A percentile compares a stretch with the other conserved stretches of the same genome.
Evolutionary conservation across 2,888 invertebrate genomes (phyloP).

Genomic region (Eurytoma californica): DNA sequence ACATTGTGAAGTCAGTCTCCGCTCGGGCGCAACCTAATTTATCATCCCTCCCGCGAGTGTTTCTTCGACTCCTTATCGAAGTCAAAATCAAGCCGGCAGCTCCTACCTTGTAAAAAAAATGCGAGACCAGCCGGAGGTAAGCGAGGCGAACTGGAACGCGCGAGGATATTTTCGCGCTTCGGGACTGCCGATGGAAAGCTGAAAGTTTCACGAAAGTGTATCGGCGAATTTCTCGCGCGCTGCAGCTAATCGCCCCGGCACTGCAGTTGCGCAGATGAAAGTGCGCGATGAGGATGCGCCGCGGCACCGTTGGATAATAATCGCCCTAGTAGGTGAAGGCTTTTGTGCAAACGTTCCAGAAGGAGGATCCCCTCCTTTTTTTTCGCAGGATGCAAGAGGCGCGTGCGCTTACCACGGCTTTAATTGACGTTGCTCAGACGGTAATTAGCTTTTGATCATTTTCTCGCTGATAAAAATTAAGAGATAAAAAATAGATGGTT

Average conservation of each 20-base stretch:
- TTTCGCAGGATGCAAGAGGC: constrained; percentile 5
- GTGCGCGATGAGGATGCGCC: constrained; percentile 21
- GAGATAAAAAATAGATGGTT: no score
- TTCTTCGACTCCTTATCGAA: no score
- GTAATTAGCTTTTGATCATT: no score
- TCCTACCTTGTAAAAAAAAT: no score
- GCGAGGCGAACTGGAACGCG: constrained; percentile 57
- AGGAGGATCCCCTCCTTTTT: not conserved
- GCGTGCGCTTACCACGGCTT: not conserved
- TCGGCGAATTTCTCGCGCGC: constrained; percentile 38
- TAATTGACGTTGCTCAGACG: not conserved
- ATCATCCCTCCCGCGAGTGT: no score
- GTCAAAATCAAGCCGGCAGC: no score
- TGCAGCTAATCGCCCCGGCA: constrained; percentile 36
- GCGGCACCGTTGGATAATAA: constrained; percentile 25
- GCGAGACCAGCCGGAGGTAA: no score
- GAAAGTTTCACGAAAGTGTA: constrained; percentile 73
- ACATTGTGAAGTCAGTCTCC: no score
- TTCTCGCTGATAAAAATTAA: no score
- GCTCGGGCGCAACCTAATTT: no score
- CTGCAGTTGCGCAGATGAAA: constrained; percentile 37
- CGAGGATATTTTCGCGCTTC: no score
- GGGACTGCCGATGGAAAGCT: constrained; percentile 68
- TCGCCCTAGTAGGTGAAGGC: constrained; percentile 44
- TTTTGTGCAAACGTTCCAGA: constrained; percentile 23